Evolutionary conservation across 2,797 vertebrate species (phyloP).

Genomic region (Lacerta viridis): DNA sequence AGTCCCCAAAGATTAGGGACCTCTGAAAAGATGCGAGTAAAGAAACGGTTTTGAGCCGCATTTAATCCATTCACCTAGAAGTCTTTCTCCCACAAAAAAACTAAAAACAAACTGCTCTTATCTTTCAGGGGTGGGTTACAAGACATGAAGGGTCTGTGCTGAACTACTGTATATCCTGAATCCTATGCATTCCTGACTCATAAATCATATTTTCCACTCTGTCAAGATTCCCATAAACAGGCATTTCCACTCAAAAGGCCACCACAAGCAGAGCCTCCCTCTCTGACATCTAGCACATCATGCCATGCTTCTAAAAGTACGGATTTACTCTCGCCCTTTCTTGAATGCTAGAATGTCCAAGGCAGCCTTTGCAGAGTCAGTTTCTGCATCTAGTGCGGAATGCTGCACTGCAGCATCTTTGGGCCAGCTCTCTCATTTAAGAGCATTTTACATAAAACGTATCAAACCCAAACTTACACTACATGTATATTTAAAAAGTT

Average conservation of each 20-base stretch:
- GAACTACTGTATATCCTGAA: background rate
- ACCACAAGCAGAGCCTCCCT: background rate
- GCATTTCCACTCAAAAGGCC: background rate
- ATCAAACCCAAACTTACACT: background rate
- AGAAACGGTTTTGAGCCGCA: background rate
- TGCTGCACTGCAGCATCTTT: background rate
- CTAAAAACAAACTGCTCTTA: background rate
- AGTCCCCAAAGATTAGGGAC: background rate
- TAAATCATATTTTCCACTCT: conserved; percentile 2
- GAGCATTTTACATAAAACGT: background rate
- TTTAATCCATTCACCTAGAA: background rate
- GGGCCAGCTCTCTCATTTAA: background rate
- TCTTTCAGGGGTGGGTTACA: background rate
- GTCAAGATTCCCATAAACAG: background rate
- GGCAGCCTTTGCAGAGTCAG: background rate
- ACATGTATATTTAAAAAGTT: background rate
- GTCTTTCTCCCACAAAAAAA: background rate
- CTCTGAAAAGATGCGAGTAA: background rate
- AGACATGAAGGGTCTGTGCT: background rate
- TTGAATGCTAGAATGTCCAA: background rate
- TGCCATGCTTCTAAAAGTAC: background rate
- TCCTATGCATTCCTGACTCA: background rate
- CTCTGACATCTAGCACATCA: background rate
- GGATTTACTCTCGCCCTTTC: background rate
- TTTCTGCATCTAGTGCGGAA: background rate